A percentile compares a stretch with the other conserved stretches of the same genome.
phyloP scores from a whole-genome alignment of 1,140 invertebrate species.

The Orchestia grillus region DNA sequence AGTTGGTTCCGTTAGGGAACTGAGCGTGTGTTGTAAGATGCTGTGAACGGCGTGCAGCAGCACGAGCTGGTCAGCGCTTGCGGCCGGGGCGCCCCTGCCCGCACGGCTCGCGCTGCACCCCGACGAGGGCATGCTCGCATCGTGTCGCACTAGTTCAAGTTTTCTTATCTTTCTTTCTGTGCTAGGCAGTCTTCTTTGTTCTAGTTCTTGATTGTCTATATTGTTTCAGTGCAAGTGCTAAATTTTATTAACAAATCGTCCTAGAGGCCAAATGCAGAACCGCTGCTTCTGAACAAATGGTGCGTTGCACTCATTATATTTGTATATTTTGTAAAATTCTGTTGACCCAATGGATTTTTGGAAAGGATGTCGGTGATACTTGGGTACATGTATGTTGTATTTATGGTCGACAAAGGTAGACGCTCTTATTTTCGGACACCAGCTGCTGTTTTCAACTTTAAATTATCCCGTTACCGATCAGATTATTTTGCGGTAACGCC shows the following conservation, averaged over 20 bases:
- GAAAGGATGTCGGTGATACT: background rate
- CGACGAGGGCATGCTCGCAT: too few relatives aligned
- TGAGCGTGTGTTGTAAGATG: too few relatives aligned
- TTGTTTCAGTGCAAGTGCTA: background rate
- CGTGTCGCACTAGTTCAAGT: too few relatives aligned
- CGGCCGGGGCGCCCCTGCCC: too few relatives aligned
- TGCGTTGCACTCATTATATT: background rate
- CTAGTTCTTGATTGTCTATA: background rate
- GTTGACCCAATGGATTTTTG: background rate
- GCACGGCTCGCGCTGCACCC: too few relatives aligned
- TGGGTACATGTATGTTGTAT: background rate
- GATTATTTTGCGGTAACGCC: too few relatives aligned
- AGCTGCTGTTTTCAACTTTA: background rate
- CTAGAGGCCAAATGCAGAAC: background rate
- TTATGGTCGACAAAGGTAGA: background rate
- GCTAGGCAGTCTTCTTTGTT: background rate
- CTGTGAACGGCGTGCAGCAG: too few relatives aligned
- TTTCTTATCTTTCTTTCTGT: too few relatives aligned
- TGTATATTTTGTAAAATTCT: background rate
- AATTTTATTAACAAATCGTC: background rate
- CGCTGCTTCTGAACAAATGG: background rate
- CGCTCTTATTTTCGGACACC: background rate
- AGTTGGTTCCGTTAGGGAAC: too few relatives aligned
- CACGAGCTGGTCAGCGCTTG: too few relatives aligned
- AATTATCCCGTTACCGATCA: too few relatives aligned